Base-by-base conservation (phyloP, 2,113 vertebrate genomes). In the Balaeniceps rex region DNA sequence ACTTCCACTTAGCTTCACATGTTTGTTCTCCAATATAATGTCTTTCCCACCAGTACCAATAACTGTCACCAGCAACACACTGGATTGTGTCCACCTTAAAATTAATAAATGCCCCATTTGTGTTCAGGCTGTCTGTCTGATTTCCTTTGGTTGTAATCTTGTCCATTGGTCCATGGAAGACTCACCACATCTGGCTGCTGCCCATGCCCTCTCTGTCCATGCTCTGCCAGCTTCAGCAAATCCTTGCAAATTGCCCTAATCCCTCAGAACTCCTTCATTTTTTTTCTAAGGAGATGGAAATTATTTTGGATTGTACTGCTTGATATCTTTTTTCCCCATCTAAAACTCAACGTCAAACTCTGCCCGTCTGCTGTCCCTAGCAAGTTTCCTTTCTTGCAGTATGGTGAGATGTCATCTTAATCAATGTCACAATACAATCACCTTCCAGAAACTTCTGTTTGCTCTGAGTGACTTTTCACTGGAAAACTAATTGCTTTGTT, bases 181-280 rank as follows among this genome's bases (percentile, higher is more conserved):
- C 11, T 63, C 46, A 57, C 63, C 34, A 58, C 29, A 80, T 7
- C 12, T 58, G 19, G 2, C 15, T 76, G 9, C n/a, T 71, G 22
- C 14, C 14, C 14, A 11, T 3, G 0, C 0, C 11, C 6, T 40
- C 24, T 47, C 9, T 60, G 4, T 60, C 16, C 0, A 0, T 36
- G 16, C 5, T 19, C 8, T 66, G 12, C 14, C 36, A 82, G 5
- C 24, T 66, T 64, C n/a, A 83, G 7, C 8, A 86, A 58, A 72
- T 54, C 3, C 4, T 70, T 70, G 16, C 1, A 88, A 46, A 63
- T 68, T 71, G 5, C 8, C 29, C 15, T 38, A 33, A 25, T 25
- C 8, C 6, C 5, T 92, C n/a, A 23, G 24, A 75, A 46, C 3
- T 12, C 2, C 4, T 57, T 1, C 3, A 5, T 64, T 34, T 36